Evolutionary conservation across 2,113 vertebrate genomes (phyloP).

Genomic region (Macquaria australasica): DNA sequence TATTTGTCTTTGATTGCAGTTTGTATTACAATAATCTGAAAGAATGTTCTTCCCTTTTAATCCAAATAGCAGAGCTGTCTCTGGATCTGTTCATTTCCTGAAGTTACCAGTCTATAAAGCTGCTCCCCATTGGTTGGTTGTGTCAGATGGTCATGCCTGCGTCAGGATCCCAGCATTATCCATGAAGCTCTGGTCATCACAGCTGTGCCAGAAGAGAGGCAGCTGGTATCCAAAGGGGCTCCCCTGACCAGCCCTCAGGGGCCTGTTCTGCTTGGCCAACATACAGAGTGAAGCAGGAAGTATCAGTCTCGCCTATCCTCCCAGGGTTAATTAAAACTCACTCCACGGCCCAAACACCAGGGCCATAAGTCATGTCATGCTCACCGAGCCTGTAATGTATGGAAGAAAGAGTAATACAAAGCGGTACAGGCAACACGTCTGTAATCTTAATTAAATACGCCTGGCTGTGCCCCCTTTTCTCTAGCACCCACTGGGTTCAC

Average conservation of each 20-base stretch:
- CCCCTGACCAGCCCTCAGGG: neutral
- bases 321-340: conserved; percentile 63
- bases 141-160: neutral
- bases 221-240: neutral
- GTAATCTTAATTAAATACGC: conserved; percentile 61
- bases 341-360: conserved; percentile 31
- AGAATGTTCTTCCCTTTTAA: too few relatives aligned
- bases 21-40: neutral
- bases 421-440: conserved; percentile 29
- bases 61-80: neutral
- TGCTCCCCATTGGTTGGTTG: neutral
- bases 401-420: conserved; percentile 44
- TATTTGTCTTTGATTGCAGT: too few relatives aligned
- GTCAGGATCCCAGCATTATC: neutral
- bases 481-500: neutral
- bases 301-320: conserved; percentile 26
- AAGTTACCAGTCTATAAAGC: too few relatives aligned
- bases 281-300: conserved; percentile 40
- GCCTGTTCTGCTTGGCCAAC: conserved; percentile 16
- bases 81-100: neutral
- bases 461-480: conserved; percentile 49
- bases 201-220: conserved; percentile 2
- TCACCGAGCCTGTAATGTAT: conserved; percentile 34
- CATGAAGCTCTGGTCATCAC: neutral
- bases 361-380: conserved; percentile 60